Evolutionary conservation across 2,113 vertebrate genomes (phyloP).

Genomic region (Corynorhinus townsendii): DNA sequence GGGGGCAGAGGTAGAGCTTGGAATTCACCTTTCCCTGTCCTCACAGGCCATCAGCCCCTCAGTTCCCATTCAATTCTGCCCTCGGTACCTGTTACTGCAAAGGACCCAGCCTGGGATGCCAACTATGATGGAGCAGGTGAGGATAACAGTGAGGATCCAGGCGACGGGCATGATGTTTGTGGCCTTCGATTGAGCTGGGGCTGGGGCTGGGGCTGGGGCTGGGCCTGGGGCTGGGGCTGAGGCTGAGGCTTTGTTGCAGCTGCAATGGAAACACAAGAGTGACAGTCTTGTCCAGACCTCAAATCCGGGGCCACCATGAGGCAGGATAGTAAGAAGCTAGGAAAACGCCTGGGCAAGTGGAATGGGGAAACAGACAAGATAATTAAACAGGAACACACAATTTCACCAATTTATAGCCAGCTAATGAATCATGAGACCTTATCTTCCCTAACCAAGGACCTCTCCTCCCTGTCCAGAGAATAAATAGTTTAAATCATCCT

Average conservation of each 20-base stretch:
- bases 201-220: too few species aligned
- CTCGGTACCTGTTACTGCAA: not conserved
- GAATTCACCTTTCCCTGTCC: not conserved
- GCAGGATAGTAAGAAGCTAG: too few species aligned
- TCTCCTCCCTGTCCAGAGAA: too few species aligned
- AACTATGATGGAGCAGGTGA: not conserved
- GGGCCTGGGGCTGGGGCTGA: rapidly evolving
- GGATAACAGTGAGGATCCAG: not conserved
- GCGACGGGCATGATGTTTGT: rapidly evolving
- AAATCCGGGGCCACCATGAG: too few species aligned
- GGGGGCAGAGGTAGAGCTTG: not conserved
- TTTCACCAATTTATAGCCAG: too few species aligned
- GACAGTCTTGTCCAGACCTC: not conserved
- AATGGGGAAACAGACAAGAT: too few species aligned
- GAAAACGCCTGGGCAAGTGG: too few species aligned
- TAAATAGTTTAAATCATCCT: too few species aligned
- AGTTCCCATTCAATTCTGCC: not conserved
- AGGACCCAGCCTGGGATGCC: not conserved
- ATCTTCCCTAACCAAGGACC: too few species aligned
- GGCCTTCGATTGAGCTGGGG: not conserved
- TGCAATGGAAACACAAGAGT: not conserved
- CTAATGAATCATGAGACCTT: too few species aligned
- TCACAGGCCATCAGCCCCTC: not conserved
- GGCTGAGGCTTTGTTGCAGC: not conserved
- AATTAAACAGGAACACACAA: too few species aligned